A percentile compares a stretch with the other conserved stretches of the same genome.
These are phyloP conservation scores for Prietella phreatophila DNA, from an alignment of 2,113 vertebrate genomes.

Conservation along the genomic window DNA sequence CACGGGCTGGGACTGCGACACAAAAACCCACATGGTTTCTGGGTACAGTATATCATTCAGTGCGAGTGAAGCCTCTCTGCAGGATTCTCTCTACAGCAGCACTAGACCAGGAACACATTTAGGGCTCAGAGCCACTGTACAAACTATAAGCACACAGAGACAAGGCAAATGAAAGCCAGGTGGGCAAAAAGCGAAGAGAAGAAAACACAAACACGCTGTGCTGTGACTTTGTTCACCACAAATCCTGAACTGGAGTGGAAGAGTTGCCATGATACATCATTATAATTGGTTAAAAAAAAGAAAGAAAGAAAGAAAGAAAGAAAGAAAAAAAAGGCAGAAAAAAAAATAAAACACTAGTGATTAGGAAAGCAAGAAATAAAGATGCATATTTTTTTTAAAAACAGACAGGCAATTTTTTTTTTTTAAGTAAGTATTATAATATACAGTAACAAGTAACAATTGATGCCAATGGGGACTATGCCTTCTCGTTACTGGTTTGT, in stretches of 20 bases:
- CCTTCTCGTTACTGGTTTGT: background rate
- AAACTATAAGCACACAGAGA: conserved; percentile 48
- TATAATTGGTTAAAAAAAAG: background rate
- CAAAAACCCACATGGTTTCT: conserved; percentile 31
- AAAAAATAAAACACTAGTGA: background rate
- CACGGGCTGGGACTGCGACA: conserved; percentile 26
- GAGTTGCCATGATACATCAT: background rate
- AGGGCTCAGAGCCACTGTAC: conserved; percentile 38
- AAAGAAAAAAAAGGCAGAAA: background rate
- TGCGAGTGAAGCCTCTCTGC: conserved; percentile 40
- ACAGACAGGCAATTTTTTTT: background rate
- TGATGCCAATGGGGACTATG: background rate
- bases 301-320: background rate
- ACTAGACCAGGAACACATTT: conserved; percentile 40
- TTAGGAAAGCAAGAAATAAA: conserved; percentile 27
- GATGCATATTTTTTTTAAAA: conserved; percentile 2
- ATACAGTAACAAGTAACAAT: background rate
- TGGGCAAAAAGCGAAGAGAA: background rate
- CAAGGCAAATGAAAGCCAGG: conserved; percentile 3
- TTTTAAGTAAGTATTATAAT: background rate
- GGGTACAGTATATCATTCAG: conserved; percentile 57
- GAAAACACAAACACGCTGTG: background rate
- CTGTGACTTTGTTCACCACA: background rate
- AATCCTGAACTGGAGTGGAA: background rate
- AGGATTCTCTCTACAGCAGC: conserved; percentile 32